These are phyloP conservation scores for Heterochromis multidens DNA, from an alignment of 2,113 vertebrate species.

Conservation along the genomic window DNA sequence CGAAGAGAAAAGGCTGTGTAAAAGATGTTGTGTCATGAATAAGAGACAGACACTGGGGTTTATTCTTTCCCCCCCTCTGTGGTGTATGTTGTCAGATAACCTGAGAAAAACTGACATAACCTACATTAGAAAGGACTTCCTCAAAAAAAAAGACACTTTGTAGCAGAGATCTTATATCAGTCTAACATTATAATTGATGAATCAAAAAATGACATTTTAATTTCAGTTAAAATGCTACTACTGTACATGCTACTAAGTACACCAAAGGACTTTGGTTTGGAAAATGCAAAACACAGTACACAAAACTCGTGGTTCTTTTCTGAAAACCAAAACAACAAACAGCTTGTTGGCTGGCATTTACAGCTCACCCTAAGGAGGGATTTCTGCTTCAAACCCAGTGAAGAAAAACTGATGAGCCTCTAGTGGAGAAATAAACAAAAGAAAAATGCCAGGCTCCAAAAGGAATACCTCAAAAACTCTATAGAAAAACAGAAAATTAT, in stretches of 20 bases:
- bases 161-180: not conserved
- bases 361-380: slow-evolving; percentile 54
- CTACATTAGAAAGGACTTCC: not conserved
- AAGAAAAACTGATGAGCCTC: slow-evolving; percentile 43
- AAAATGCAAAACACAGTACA: slow-evolving; percentile 16
- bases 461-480: slow-evolving; percentile 37
- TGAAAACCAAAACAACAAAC: slow-evolving; percentile 42
- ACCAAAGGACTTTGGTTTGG: not conserved
- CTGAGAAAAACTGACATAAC: not conserved
- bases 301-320: slow-evolving; percentile 17
- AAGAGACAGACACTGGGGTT: slow-evolving; percentile 8
- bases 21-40: slow-evolving; percentile 19
- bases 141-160: not conserved
- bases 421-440: slow-evolving; percentile 49
- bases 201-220: not conserved
- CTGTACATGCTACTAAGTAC: not conserved
- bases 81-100: not conserved
- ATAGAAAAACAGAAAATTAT: not conserved
- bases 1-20: not conserved
- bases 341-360: slow-evolving; percentile 67
- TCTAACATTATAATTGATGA: not conserved
- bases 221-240: not conserved
- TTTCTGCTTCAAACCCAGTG: slow-evolving; percentile 30
- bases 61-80: not conserved
- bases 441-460: slow-evolving; percentile 53